These are phyloP conservation scores for Aleiodes leptofemur DNA, from an alignment of 2,888 invertebrate species.

Conservation along the genomic window DNA sequence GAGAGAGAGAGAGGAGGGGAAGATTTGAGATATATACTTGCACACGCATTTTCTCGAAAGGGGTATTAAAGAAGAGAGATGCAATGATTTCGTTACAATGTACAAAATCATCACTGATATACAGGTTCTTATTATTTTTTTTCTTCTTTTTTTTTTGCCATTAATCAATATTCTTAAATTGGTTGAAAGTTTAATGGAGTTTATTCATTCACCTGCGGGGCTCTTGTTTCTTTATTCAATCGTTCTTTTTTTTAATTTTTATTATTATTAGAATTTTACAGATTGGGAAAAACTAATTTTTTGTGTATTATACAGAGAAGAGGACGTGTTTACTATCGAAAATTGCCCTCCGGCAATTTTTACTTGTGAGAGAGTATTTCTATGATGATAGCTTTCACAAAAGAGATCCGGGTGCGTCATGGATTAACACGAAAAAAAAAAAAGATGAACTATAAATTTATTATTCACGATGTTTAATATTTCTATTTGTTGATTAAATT, in stretches of 20 bases:
- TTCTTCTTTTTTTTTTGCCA: no score
- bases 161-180: no score
- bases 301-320: no score
- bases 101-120: no score
- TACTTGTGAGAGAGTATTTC: conserved; percentile 30
- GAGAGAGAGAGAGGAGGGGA: neutral
- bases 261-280: conserved; percentile 4
- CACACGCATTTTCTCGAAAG: neutral
- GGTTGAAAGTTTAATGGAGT: no score
- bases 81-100: conserved; percentile 46
- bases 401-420: conserved; percentile 28
- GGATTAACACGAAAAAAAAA: conserved; percentile 6
- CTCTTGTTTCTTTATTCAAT: no score
- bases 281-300: neutral
- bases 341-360: conserved; percentile 22
- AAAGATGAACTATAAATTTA: no score
- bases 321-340: neutral
- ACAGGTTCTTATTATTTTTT: no score
- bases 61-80: conserved; percentile 43
- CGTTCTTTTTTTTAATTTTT: neutral
- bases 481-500: no score
- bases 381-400: conserved; percentile 34
- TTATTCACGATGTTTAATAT: no score
- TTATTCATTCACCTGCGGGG: neutral
- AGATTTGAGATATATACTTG: no score